Conservation (phyloP, 2,888 invertebrate species). For the Dicranocentrus wangi region DNA sequence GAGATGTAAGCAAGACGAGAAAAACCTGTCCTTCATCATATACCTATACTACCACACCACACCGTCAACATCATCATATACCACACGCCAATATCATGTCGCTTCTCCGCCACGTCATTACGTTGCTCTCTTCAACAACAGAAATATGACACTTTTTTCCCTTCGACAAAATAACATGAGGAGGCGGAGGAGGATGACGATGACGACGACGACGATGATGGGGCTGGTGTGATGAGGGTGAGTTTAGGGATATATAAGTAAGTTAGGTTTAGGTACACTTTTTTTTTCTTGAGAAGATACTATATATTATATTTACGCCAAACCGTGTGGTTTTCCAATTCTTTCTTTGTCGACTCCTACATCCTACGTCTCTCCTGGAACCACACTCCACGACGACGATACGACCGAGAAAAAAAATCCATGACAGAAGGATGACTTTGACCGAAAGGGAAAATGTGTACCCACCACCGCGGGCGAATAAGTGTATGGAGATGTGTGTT, state of each 20-base stretch:
- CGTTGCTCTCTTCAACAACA: constrained; percentile 30
- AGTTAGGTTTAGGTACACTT: too few relatives aligned
- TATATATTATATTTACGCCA: too few relatives aligned
- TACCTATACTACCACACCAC: constrained; percentile 16
- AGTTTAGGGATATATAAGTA: too few relatives aligned
- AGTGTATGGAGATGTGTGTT: constrained; percentile 10
- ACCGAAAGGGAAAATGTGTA: constrained; percentile 20
- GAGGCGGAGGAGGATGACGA: neutral
- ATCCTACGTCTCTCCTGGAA: too few relatives aligned
- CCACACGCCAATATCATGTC: constrained; percentile 29
- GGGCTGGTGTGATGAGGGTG: constrained; percentile 2
- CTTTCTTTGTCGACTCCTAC: too few relatives aligned
- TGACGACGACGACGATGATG: constrained; percentile 11
- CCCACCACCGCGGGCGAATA: constrained; percentile 53
- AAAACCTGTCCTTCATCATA: constrained; percentile 2
- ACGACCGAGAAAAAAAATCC: neutral
- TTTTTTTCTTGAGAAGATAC: too few relatives aligned
- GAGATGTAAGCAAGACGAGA: too few relatives aligned
- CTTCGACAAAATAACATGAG: constrained; percentile 9
- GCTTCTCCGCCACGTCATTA: constrained; percentile 22
- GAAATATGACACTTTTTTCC: constrained; percentile 54
- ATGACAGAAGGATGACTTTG: constrained; percentile 12
- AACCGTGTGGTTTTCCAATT: too few relatives aligned
- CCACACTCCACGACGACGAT: too few relatives aligned
- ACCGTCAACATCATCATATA: constrained; percentile 26